Base-by-base conservation (phyloP, 2,888 invertebrate genomes). In the Anarsia innoxiella region DNA sequence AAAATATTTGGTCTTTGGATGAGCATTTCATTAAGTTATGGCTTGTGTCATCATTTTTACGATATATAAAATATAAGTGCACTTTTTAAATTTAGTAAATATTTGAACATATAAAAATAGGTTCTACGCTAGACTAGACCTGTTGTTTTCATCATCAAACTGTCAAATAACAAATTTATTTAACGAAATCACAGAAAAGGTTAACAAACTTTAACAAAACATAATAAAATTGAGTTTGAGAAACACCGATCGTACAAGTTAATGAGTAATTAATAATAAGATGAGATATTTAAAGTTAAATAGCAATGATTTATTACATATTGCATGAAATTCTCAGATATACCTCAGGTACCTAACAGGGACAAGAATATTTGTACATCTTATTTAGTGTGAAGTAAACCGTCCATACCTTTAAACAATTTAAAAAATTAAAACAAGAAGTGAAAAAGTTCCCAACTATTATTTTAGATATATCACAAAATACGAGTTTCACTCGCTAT, bases 1-100 rank as follows among this genome's bases (percentile, higher is more conserved):
- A 37, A 25, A 36, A 78, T 74, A 78, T 78, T 82, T 83, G 83
- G 83, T 84, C 83, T 84, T 83, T 82, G 80, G 82, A 77, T 82
- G 82, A 80, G 79, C 80, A 68, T 79, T 75, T 80, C 69, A n/a
- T n/a, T 10, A 79, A 73, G 61, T 70, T 78, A 82, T 82, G 82
- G 82, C 79, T 66, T 76, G 66, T 71, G 68, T 76, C 68, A 72
- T 75, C 66, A 60, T 70, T 69, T 74, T 66, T 74, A 65, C 66
- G 57, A 23, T 71, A 68, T 75, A 71, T 73, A 78, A 66, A 68
- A 75, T 71, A 72, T 82, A 83, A 84, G 83, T 79, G 83, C 83
- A 84, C 83, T 83, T 82, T 63, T 70, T 48, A 53, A 75, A 74
- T 79, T 76, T 68, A 56, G 62, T 31, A 23, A 12, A 15, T n/a